These are phyloP conservation scores for Andrena trimmerana DNA, from an alignment of 2,888 invertebrate species.

Conservation along the genomic window DNA sequence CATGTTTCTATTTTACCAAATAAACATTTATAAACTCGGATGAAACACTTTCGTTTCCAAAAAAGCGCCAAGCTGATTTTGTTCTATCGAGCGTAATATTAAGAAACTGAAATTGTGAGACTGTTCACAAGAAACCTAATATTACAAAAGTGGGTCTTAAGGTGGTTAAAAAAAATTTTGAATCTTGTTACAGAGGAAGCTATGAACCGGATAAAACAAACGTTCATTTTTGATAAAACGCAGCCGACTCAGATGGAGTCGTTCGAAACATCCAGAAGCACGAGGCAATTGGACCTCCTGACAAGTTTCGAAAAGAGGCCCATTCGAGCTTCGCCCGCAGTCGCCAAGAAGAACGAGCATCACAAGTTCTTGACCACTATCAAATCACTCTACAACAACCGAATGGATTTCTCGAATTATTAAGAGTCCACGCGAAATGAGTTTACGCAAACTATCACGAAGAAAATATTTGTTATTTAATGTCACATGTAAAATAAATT, in stretches of 20 bases:
- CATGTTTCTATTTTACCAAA: too few relatives aligned
- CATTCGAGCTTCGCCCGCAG: constrained; percentile 1
- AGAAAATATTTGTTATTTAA: neutral
- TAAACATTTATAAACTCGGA: too few relatives aligned
- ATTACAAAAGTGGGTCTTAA: too few relatives aligned
- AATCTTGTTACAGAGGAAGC: constrained; percentile 72
- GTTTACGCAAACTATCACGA: neutral
- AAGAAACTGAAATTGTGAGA: too few relatives aligned
- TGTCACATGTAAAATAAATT: constrained; percentile 12
- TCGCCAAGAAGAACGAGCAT: constrained; percentile 16
- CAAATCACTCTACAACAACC: constrained; percentile 41
- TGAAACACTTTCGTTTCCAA: too few relatives aligned
- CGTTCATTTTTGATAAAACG: constrained; percentile 74
- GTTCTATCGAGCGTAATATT: too few relatives aligned
- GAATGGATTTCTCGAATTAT: neutral
- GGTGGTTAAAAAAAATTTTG: too few relatives aligned
- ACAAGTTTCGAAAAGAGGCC: constrained; percentile 47
- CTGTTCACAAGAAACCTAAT: too few relatives aligned
- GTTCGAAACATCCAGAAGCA: neutral
- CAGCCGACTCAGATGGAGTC: constrained; percentile 49
- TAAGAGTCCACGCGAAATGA: neutral
- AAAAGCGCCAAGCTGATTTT: too few relatives aligned
- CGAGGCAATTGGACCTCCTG: constrained; percentile 38
- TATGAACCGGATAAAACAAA: constrained; percentile 75
- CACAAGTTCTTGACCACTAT: constrained; percentile 36